phyloP scores from a whole-genome alignment of 2,113 vertebrate species.

The Zosterops pallidus region DNA sequence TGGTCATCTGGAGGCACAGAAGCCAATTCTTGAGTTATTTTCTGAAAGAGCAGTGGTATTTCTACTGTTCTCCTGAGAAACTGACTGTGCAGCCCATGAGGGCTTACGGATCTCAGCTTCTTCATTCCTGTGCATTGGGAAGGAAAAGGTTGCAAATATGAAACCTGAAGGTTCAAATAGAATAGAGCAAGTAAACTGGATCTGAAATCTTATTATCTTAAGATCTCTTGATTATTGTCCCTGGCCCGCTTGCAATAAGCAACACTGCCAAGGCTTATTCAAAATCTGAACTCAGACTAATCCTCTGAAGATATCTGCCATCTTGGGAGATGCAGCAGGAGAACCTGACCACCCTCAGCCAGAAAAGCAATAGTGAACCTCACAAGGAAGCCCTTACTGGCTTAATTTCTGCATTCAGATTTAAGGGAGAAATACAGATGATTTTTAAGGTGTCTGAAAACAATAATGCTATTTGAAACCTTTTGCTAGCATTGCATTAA shows the following conservation, averaged over 20 bases:
- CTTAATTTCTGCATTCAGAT: not conserved
- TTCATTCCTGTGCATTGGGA: not conserved
- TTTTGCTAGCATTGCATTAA: not conserved
- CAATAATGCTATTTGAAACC: not conserved
- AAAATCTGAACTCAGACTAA: not conserved
- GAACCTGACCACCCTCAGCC: not conserved
- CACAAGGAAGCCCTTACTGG: not conserved
- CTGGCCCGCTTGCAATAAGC: not conserved
- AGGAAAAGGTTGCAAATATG: not conserved
- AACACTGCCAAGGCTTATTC: not conserved
- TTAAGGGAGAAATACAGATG: not conserved
- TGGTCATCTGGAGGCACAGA: not conserved
- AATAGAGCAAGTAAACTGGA: not conserved
- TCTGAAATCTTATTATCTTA: not conserved
- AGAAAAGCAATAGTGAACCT: not conserved
- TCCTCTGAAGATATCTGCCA: not conserved
- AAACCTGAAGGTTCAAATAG: not conserved
- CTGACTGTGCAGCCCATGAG: accelerated
- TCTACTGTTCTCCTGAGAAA: not conserved
- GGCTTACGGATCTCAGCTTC: not conserved
- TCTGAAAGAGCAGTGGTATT: accelerated
- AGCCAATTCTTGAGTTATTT: not conserved
- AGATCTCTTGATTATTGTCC: not conserved
- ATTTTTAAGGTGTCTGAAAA: not conserved
- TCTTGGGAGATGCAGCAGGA: not conserved